Conservation (phyloP, 1,140 invertebrate species). For the Helicoverpa armigera region DNA sequence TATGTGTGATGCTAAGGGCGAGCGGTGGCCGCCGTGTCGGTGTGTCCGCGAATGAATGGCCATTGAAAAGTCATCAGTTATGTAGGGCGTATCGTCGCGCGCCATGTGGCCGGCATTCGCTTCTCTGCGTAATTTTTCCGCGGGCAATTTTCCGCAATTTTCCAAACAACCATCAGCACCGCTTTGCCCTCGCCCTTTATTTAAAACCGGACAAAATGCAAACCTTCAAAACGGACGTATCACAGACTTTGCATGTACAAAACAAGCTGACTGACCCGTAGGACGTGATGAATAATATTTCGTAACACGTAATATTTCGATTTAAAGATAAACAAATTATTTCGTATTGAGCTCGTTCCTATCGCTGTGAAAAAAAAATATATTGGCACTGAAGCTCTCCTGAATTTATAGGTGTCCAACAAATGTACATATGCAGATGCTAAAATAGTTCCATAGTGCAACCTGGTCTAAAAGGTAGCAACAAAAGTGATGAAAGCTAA, state of each 20-base stretch:
- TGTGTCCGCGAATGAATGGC: slow-evolving; percentile 75
- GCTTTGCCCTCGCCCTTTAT: slow-evolving; percentile 64
- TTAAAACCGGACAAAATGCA: slow-evolving; percentile 62
- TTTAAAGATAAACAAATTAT: slow-evolving; percentile 12
- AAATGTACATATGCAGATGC: slow-evolving; percentile 35
- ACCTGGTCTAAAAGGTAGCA: slow-evolving; percentile 67
- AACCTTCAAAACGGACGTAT: slow-evolving; percentile 51
- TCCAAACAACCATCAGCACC: slow-evolving; percentile 72
- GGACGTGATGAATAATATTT: slow-evolving; percentile 56
- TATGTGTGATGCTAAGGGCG: slow-evolving; percentile 59
- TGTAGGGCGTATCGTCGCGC: slow-evolving; percentile 79
- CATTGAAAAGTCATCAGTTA: slow-evolving; percentile 85
- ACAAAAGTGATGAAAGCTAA: slow-evolving; percentile 71
- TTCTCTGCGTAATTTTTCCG: slow-evolving; percentile 81
- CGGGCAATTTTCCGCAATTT: slow-evolving; percentile 78
- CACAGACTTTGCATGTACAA: slow-evolving; percentile 47
- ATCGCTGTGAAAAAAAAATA: too few species aligned
- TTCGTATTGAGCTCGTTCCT: background rate
- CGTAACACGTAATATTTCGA: background rate
- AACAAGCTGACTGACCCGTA: slow-evolving; percentile 47
- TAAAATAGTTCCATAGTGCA: slow-evolving; percentile 45
- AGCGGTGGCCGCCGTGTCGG: slow-evolving; percentile 53
- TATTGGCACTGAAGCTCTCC: slow-evolving; percentile 2
- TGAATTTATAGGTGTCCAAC: slow-evolving; percentile 16
- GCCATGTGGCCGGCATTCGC: slow-evolving; percentile 75